phyloP scores from a whole-genome alignment of 2,797 vertebrate species.

The Capromys pilorides region DNA sequence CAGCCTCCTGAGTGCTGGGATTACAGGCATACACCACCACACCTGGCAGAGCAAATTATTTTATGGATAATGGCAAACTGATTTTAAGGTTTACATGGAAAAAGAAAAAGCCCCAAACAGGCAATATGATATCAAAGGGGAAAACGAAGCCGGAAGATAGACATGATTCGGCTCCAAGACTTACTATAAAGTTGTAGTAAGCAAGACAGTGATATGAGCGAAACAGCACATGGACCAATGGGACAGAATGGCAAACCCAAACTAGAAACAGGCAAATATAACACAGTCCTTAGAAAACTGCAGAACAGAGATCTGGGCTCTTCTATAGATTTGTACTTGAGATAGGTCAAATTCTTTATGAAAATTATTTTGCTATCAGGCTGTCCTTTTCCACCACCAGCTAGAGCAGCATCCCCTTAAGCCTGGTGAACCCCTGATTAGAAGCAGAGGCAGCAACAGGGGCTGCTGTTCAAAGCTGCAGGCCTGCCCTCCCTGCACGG shows the following conservation, averaged over 20 bases:
- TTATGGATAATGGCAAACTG: background rate
- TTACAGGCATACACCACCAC: background rate
- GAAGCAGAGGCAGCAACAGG: background rate
- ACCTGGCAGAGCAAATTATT: background rate
- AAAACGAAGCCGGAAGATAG: background rate
- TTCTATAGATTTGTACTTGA: background rate
- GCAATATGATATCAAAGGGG: background rate
- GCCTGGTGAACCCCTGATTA: no score
- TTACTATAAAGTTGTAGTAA: background rate
- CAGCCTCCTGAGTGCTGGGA: background rate
- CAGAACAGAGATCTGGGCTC: background rate
- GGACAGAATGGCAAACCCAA: background rate
- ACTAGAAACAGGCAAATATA: background rate
- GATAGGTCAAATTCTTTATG: background rate
- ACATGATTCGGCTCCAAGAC: background rate
- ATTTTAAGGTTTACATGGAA: background rate
- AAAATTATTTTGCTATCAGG: background rate
- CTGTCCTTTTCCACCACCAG: background rate
- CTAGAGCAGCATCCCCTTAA: background rate
- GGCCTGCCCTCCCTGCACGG: fast-evolving
- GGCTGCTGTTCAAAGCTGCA: no score
- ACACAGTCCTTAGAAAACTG: background rate
- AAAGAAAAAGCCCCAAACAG: background rate
- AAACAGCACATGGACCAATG: background rate
- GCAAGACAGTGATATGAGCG: background rate